Evolutionary conservation across 2,888 invertebrate species (phyloP).

Genomic region (Drosophila eohydei): DNA sequence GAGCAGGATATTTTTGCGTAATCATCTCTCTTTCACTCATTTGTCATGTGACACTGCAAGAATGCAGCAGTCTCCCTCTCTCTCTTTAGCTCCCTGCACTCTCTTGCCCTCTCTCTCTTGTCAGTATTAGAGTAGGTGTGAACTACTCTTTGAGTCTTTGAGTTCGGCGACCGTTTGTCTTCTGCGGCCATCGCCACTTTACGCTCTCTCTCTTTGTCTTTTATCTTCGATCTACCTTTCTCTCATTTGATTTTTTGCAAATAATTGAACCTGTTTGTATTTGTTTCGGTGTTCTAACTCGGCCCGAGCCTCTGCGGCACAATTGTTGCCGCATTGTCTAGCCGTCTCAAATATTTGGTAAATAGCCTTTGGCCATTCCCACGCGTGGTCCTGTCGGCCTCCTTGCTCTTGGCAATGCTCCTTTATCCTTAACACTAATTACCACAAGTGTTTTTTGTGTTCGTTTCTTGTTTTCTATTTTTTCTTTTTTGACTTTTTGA

Average conservation of each 20-base stretch:
- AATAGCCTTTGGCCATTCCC: conserved; percentile 67
- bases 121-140: conserved; percentile 59
- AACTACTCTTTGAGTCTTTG: conserved; percentile 38
- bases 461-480: conserved; percentile 15
- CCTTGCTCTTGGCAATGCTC: conserved; percentile 59
- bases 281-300: conserved; percentile 20
- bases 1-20: conserved; percentile 75
- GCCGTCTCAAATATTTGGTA: conserved; percentile 70
- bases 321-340: conserved; percentile 70
- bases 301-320: conserved; percentile 22
- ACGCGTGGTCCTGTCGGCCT: conserved; percentile 60
- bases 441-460: conserved; percentile 67
- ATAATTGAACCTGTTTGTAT: conserved; percentile 76
- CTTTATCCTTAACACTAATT: conserved; percentile 68
- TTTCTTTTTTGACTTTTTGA: conserved; percentile 28
- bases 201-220: conserved; percentile 6
- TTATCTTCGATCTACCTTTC: conserved; percentile 8
- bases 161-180: conserved; percentile 58
- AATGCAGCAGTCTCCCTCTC: conserved; percentile 30
- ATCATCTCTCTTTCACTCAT: conserved; percentile 60
- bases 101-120: conserved; percentile 11
- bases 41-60: conserved; percentile 79
- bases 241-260: conserved; percentile 48
- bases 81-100: conserved; percentile 2
- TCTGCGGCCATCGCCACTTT: conserved; percentile 55